phyloP scores from a whole-genome alignment of 2,797 vertebrate genomes.

The Tympanoctomys barrerae region DNA sequence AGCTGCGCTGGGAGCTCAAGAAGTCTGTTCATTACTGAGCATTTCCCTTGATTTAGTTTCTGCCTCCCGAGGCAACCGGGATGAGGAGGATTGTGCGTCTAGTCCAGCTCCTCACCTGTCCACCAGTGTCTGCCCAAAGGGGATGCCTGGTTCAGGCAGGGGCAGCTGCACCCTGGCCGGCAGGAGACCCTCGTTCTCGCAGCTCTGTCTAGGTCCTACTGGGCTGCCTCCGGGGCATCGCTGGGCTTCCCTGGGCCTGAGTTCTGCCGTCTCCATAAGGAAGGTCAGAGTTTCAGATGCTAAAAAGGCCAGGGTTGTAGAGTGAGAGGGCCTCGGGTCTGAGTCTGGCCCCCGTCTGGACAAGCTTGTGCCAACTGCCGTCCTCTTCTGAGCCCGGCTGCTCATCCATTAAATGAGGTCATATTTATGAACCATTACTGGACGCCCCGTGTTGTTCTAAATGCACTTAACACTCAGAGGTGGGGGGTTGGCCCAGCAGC shows the following conservation, averaged over 20 bases:
- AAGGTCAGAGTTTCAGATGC: neutral
- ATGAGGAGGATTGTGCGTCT: too few species aligned
- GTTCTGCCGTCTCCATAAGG: too few species aligned
- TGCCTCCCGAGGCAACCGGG: neutral
- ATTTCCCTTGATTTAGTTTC: neutral
- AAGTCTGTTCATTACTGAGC: neutral
- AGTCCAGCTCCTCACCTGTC: neutral
- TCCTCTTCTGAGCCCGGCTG: neutral
- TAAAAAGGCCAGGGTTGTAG: neutral
- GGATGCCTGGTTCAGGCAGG: too few species aligned
- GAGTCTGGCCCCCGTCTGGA: neutral
- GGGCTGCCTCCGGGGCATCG: neutral
- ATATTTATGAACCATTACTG: neutral
- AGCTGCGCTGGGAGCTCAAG: rapidly evolving
- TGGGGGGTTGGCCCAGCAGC: too few species aligned
- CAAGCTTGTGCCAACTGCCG: neutral
- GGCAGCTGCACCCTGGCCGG: too few species aligned
- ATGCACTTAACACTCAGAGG: neutral
- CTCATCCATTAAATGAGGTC: neutral
- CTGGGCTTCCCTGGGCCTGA: neutral
- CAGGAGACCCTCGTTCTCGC: neutral
- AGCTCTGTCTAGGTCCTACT: neutral
- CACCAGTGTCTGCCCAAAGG: too few species aligned
- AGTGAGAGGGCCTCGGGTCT: neutral
- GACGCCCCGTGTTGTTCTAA: neutral